Evolutionary conservation across 2,888 invertebrate species (phyloP), one percentile per base, ranked within the genome.

Genomic region (Caenorhabditis becei): DNA sequence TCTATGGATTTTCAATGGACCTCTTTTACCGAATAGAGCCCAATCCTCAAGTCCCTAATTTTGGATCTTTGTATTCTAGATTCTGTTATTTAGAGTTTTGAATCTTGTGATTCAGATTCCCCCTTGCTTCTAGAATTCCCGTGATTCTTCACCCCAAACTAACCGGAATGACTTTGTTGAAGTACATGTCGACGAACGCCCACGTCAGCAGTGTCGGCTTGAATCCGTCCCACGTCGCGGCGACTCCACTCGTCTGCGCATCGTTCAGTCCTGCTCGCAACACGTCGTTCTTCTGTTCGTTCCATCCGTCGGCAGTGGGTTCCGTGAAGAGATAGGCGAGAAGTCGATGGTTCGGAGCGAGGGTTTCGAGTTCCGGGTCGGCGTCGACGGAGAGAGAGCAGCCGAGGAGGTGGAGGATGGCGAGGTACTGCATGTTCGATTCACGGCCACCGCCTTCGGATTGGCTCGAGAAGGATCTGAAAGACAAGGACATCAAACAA

Each of bases 381-480:
- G 69, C 79, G 16, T 69, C 86, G 11, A 77, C 82, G 0, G 83
- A 80, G 0, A 86, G 72, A 23, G 72, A 49, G 7, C 83, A 47
- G 2, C 80, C 84, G n/a, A 86, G 69, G 0, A 87, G 82, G 49
- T 86, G 85, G 14, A 87, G 80, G 44, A 85, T 56, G 0, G 97
- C 97, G 83, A 97, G 94, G 89, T 98, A 94, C 93, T 97, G 96
- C 95, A 97, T 74, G 86, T 92, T 93, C 72, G 92, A 92, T 88
- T 92, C 92, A 35, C 92, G 87, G 0, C 92, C 92, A 0, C 93
- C 99, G 24, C 92, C 93, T 20, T 97, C 97, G 1, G 97, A 96
- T 92, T 98, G 97, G 91, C 97, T 97, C 92, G 97, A 97, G 93
- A 98, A 98, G 81, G 96, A 95, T 91, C 95, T 95, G 88, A 96